Evolutionary conservation across 2,888 invertebrate species (phyloP).

Genomic region (Disparrhopalites patrizii): DNA sequence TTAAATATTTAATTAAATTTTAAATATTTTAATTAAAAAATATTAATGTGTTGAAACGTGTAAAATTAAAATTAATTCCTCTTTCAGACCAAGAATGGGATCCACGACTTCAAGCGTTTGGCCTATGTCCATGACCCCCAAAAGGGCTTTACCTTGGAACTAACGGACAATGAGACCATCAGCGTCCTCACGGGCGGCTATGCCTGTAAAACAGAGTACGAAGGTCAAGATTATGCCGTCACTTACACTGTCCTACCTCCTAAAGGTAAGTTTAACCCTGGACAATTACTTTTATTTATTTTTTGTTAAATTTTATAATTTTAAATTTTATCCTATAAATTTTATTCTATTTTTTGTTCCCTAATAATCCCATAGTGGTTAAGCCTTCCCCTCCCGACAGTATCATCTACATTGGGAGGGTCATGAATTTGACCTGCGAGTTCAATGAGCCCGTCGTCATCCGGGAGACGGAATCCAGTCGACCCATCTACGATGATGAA

Average conservation of each 20-base stretch:
- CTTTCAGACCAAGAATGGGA: not conserved
- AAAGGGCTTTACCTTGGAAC: too few species aligned
- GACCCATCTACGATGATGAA: not conserved
- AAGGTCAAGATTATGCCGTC: not conserved
- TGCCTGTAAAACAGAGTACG: not conserved
- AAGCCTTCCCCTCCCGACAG: slow-evolving; percentile 6
- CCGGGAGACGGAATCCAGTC: not conserved
- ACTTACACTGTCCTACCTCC: slow-evolving; percentile 1
- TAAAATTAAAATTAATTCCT: not conserved
- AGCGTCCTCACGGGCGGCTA: not conserved
- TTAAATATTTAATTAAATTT: not conserved
- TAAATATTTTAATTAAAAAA: too few species aligned
- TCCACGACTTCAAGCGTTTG: not conserved
- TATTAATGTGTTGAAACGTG: too few species aligned
- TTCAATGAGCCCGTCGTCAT: slow-evolving; percentile 13
- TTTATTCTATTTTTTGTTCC: not conserved
- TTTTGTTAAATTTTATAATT: not conserved
- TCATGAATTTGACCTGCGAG: slow-evolving; percentile 17
- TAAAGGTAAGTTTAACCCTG: not conserved
- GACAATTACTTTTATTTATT: not conserved
- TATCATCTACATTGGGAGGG: slow-evolving; percentile 5
- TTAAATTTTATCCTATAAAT: not conserved
- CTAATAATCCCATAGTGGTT: not conserved
- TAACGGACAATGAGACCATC: too few species aligned
- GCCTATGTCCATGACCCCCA: too few species aligned